Conservation (phyloP, 1,140 invertebrate genomes). For the Temnothorax curvispinosus region DNA sequence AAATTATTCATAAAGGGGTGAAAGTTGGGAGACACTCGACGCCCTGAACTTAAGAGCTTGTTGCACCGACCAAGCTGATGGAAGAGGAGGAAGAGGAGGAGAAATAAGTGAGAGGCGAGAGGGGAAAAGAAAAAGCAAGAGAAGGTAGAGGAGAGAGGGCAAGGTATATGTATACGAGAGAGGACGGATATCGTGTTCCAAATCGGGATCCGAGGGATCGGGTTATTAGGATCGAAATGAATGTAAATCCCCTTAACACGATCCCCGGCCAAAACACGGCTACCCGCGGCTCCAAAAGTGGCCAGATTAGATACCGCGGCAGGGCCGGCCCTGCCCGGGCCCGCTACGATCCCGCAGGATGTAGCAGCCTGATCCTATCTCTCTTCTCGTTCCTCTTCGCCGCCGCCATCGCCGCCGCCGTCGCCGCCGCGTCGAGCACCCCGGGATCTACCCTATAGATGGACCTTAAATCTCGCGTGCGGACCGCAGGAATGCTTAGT, state of each 20-base stretch:
- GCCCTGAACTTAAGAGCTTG: slow-evolving; percentile 63
- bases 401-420: slow-evolving; percentile 31
- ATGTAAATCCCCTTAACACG: slow-evolving; percentile 87
- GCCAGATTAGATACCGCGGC: slow-evolving; percentile 83
- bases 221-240: slow-evolving; percentile 86
- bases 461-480: slow-evolving; percentile 69
- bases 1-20: slow-evolving; percentile 51
- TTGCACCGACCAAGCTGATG: background rate
- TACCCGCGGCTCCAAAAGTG: slow-evolving; percentile 84
- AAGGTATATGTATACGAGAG: slow-evolving; percentile 60
- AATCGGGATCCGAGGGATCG: slow-evolving; percentile 85
- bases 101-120: background rate
- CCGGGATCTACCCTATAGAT: slow-evolving; percentile 48
- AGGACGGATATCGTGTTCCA: slow-evolving; percentile 83
- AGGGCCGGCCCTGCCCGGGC: slow-evolving; percentile 50
- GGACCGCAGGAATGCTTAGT: slow-evolving; percentile 66
- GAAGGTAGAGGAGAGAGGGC: slow-evolving; percentile 37
- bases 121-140: slow-evolving; percentile 23
- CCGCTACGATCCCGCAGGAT: slow-evolving; percentile 72
- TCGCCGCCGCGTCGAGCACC: slow-evolving; percentile 16
- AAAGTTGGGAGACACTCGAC: slow-evolving; percentile 55
- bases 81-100: background rate
- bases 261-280: slow-evolving; percentile 85
- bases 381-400: slow-evolving; percentile 10
- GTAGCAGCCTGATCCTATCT: slow-evolving; percentile 76